phyloP scores from a whole-genome alignment of 2,888 invertebrate genomes.

The Hartigia nigra region DNA sequence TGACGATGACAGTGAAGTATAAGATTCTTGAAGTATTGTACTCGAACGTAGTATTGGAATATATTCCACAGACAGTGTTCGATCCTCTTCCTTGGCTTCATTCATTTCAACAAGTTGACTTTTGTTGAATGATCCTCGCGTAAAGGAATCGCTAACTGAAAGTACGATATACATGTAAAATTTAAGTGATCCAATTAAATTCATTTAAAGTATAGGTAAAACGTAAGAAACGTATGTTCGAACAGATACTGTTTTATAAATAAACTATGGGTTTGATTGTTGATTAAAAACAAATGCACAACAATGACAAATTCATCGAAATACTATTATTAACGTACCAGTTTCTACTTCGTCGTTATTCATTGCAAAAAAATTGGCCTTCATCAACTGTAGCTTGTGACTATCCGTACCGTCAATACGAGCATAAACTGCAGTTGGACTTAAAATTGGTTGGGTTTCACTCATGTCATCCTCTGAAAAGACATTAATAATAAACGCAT shows the following conservation, averaged over 20 bases:
- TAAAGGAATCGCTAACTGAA: not conserved
- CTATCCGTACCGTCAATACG: slow-evolving; percentile 73
- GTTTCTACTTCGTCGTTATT: slow-evolving; percentile 50
- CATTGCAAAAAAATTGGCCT: slow-evolving; percentile 78
- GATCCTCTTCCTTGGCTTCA: slow-evolving; percentile 14
- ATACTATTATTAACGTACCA: not conserved
- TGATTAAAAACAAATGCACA: not conserved
- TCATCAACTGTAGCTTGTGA: slow-evolving; percentile 84
- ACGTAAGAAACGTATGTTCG: too few species aligned
- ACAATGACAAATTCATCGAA: not conserved
- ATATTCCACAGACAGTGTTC: slow-evolving; percentile 17
- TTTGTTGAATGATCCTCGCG: not conserved
- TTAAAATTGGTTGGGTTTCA: slow-evolving; percentile 59
- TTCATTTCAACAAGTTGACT: slow-evolving; percentile 1
- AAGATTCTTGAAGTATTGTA: slow-evolving; percentile 24
- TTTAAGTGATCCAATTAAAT: not conserved
- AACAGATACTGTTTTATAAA: not conserved
- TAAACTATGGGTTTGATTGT: not conserved
- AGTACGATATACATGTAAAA: not conserved
- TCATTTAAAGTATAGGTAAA: not conserved
- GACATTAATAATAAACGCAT: not conserved
- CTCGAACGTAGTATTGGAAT: slow-evolving; percentile 34
- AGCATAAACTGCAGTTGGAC: slow-evolving; percentile 74
- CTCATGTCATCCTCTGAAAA: slow-evolving; percentile 44
- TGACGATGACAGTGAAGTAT: not conserved